Evolutionary conservation across 2,888 invertebrate genomes (phyloP).

Genomic region (Erpobdella octoculata): DNA sequence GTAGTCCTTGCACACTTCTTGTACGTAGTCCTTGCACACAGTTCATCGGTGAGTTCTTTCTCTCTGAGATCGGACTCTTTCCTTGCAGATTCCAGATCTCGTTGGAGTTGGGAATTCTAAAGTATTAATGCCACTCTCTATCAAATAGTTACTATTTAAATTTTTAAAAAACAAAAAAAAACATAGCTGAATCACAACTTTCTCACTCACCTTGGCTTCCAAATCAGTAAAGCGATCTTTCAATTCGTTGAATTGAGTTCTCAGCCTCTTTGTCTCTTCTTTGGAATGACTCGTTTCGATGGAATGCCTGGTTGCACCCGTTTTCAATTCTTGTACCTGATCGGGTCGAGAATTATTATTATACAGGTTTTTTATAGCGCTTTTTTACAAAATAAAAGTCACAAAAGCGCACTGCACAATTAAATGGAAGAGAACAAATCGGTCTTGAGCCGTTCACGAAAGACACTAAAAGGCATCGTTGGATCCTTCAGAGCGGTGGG

Average conservation of each 20-base stretch:
- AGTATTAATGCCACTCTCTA: background rate
- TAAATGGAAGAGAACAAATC: no score
- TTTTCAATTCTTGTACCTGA: slow-evolving; percentile 56
- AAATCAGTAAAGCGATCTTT: slow-evolving; percentile 54
- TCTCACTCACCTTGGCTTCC: slow-evolving; percentile 51
- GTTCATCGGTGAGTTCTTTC: slow-evolving; percentile 53
- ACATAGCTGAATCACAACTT: background rate
- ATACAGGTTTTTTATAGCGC: no score
- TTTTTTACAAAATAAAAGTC: no score
- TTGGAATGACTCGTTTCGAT: slow-evolving; percentile 54
- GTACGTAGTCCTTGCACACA: slow-evolving; percentile 47
- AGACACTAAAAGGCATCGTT: no score
- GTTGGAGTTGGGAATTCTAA: slow-evolving; percentile 48
- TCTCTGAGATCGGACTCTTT: slow-evolving; percentile 54
- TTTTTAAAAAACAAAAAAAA: background rate
- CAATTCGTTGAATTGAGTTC: slow-evolving; percentile 52
- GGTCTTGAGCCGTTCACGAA: no score
- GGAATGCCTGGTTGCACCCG: slow-evolving; percentile 53
- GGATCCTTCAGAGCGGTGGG: no score
- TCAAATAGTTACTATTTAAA: background rate
- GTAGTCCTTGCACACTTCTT: slow-evolving; percentile 56
- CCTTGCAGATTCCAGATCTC: slow-evolving; percentile 53
- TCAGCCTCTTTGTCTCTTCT: slow-evolving; percentile 54
- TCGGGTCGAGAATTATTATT: no score
- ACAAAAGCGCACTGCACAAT: no score